Percentiles rank a stretch among this genome's conserved stretches.
Evolutionary conservation across 2,113 vertebrate species (phyloP).

Genomic region (Carassius auratus): DNA sequence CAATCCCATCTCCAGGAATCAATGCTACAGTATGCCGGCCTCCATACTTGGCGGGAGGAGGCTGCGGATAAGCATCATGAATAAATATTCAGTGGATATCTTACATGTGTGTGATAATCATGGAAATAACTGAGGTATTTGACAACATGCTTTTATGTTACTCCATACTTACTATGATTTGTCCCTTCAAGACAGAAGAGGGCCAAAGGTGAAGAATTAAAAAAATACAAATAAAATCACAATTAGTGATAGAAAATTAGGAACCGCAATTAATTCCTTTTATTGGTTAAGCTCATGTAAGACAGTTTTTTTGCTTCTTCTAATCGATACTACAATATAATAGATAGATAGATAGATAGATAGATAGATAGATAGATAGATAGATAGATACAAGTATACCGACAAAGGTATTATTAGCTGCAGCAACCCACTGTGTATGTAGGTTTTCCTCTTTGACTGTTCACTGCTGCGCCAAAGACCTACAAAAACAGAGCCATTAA

Average conservation of each 20-base stretch:
- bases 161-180: slow-evolving; percentile 59
- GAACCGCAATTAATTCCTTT: not conserved
- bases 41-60: slow-evolving; percentile 90
- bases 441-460: slow-evolving; percentile 62
- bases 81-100: not conserved
- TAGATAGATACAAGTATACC: not conserved
- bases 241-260: not conserved
- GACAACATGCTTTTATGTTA: not conserved
- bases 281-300: not conserved
- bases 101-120: not conserved
- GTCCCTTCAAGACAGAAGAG: slow-evolving; percentile 35
- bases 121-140: not conserved
- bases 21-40: slow-evolving; percentile 90
- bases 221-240: not conserved
- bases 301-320: not conserved
- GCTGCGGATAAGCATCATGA: slow-evolving; percentile 69
- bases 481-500: slow-evolving; percentile 44
- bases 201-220: slow-evolving; percentile 18
- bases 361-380: not conserved
- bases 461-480: slow-evolving; percentile 69
- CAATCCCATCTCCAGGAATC: slow-evolving; percentile 92
- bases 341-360: not conserved
- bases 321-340: not conserved
- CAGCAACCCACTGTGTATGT: slow-evolving; percentile 63
- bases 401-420: no score